Evolutionary conservation across 2,113 vertebrate species (phyloP).

Genomic region (Dipodomys ordii): DNA sequence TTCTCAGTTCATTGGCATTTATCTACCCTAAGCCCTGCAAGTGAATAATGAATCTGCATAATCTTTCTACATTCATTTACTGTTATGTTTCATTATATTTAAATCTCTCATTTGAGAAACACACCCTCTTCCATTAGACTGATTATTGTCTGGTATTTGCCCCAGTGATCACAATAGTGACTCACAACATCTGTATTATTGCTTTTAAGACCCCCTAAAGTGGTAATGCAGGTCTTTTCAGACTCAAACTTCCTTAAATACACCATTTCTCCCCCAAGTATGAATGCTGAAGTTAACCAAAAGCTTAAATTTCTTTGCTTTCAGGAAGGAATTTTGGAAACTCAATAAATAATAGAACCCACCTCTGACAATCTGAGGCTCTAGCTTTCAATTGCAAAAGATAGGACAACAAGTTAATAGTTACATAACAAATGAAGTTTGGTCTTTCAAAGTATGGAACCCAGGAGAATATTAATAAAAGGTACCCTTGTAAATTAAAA

Average conservation of each 20-base stretch:
- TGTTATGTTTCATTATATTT: neutral
- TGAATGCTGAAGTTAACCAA: neutral
- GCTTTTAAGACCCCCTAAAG: neutral
- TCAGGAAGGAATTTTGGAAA: slow-evolving; percentile 29
- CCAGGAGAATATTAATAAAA: neutral
- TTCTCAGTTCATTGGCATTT: neutral
- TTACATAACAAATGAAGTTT: neutral
- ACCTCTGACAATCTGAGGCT: neutral
- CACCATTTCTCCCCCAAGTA: neutral
- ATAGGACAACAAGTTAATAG: neutral
- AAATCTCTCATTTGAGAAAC: neutral
- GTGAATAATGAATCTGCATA: neutral
- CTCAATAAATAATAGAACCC: neutral
- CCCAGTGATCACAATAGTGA: neutral
- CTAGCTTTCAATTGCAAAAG: slow-evolving; percentile 30
- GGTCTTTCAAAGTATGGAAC: slow-evolving; percentile 4
- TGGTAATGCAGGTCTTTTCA: neutral
- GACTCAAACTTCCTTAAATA: neutral
- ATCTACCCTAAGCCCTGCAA: neutral
- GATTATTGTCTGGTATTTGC: neutral
- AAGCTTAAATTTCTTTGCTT: slow-evolving; percentile 43
- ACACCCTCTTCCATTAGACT: neutral
- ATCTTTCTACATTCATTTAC: neutral
- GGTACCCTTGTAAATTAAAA: neutral
- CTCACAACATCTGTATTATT: rapidly evolving